A percentile compares a stretch with the other conserved stretches of the same genome.
phyloP scores from a whole-genome alignment of 2,888 invertebrate genomes.

The Diachrysia chrysitis region DNA sequence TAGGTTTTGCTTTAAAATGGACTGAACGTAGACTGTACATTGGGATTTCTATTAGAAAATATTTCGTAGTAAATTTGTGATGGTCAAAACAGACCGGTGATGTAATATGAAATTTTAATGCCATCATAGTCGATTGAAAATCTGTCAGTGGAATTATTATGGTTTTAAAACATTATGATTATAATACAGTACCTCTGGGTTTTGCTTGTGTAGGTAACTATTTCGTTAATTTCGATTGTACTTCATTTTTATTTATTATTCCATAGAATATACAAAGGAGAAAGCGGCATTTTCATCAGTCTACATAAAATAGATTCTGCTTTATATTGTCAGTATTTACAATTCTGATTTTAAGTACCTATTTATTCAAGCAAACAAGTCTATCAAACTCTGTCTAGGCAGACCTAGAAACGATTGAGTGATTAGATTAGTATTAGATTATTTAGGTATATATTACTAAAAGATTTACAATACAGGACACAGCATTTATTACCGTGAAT shows the following conservation, averaged over 20 bases:
- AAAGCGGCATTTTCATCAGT: background rate
- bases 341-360: background rate
- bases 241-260: background rate
- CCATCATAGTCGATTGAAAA: background rate
- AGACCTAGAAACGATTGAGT: slow-evolving; percentile 2
- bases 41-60: slow-evolving; percentile 1
- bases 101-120: background rate
- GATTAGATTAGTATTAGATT: too few species aligned
- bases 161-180: too few species aligned
- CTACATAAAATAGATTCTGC: background rate
- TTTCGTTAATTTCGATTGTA: too few species aligned
- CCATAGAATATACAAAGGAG: background rate
- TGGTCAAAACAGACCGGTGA: background rate
- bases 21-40: background rate
- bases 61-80: background rate
- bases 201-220: too few species aligned
- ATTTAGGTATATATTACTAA: background rate
- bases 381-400: slow-evolving; percentile 1
- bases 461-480: background rate
- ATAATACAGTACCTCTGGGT: too few species aligned
- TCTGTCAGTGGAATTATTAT: too few species aligned
- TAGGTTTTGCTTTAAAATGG: background rate
- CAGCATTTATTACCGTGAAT: background rate
- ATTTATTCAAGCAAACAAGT: slow-evolving; percentile 4
- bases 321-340: too few species aligned